A percentile compares a stretch with the other conserved stretches of the same genome.
Evolutionary conservation across 1,140 invertebrate species (phyloP).

Genomic region (Zaprionus ghesquierei): DNA sequence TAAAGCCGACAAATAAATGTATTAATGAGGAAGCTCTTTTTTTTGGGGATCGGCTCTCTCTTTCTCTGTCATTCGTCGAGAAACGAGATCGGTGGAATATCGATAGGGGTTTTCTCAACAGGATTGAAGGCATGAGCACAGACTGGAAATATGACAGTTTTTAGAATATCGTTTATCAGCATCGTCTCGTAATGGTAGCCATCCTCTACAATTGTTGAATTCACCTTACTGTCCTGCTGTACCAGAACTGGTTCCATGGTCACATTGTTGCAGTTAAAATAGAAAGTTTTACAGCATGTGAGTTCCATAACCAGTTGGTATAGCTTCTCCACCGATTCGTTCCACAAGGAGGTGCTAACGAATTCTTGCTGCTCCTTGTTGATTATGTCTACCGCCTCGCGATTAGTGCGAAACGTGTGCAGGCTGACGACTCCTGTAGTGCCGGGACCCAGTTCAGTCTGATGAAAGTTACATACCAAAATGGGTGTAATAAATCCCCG

Average conservation of each 20-base stretch:
- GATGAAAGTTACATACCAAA: conserved; percentile 46
- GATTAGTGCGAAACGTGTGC: conserved; percentile 43
- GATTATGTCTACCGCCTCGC: conserved; percentile 44
- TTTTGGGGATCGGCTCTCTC: conserved; percentile 1
- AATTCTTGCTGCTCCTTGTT: conserved; percentile 31
- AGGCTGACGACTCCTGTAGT: conserved; percentile 48
- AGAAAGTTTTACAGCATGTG: conserved; percentile 25
- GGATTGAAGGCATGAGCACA: neutral
- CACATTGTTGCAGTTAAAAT: conserved; percentile 60
- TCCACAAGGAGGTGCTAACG: conserved; percentile 52
- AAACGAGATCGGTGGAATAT: conserved; percentile 24
- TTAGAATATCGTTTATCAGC: conserved; percentile 19
- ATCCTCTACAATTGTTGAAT: conserved; percentile 9
- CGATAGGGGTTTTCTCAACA: neutral
- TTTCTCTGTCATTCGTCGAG: conserved; percentile 39
- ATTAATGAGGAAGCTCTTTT: conserved; percentile 26
- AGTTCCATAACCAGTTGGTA: conserved; percentile 61
- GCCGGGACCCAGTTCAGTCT: conserved; percentile 23
- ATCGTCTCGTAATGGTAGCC: conserved; percentile 68
- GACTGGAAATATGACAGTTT: conserved; percentile 66
- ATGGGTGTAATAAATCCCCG: conserved; percentile 9
- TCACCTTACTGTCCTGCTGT: neutral
- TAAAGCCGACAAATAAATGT: neutral
- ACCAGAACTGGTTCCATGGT: conserved; percentile 23
- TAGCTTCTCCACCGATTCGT: conserved; percentile 45